Percentiles rank a stretch among this genome's conserved stretches.
Conservation (phyloP, 92 coral and sea anemone species). For the Porites cylindrica region DNA sequence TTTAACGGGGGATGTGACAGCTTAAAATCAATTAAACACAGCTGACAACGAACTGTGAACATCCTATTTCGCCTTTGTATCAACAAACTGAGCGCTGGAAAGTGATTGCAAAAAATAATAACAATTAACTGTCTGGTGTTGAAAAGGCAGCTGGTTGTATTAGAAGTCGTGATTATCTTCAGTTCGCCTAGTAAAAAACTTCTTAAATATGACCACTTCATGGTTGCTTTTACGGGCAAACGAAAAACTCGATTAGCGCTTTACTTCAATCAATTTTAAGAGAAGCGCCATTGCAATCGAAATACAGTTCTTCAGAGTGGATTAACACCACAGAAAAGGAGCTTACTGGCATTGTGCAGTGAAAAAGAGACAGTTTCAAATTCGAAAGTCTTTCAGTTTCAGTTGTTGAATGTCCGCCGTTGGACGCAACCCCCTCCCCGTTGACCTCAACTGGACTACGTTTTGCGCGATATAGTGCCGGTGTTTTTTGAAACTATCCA, state of each 20-base stretch:
- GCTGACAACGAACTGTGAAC: not conserved
- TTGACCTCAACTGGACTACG: no score
- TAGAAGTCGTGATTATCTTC: not conserved
- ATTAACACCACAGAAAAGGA: no score
- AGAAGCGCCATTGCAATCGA: not conserved
- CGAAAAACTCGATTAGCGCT: not conserved
- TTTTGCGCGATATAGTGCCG: no score
- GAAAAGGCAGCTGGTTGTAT: not conserved
- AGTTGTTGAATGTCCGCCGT: no score
- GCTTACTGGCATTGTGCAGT: not conserved
- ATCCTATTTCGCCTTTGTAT: not conserved
- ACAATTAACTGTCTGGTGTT: not conserved
- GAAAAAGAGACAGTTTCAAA: not conserved
- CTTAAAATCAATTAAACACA: conserved; percentile 2
- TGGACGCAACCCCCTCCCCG: no score
- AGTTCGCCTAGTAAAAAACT: not conserved
- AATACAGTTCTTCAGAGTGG: no score
- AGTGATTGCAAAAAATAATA: no score
- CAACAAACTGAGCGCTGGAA: not conserved
- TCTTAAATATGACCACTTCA: no score
- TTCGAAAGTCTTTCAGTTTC: not conserved
- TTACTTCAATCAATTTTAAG: no score
- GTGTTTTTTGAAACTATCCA: no score
- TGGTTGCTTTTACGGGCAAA: not conserved
- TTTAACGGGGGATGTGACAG: not conserved